Evolutionary conservation across 1,140 invertebrate species (phyloP).

Genomic region (Apis laboriosa): DNA sequence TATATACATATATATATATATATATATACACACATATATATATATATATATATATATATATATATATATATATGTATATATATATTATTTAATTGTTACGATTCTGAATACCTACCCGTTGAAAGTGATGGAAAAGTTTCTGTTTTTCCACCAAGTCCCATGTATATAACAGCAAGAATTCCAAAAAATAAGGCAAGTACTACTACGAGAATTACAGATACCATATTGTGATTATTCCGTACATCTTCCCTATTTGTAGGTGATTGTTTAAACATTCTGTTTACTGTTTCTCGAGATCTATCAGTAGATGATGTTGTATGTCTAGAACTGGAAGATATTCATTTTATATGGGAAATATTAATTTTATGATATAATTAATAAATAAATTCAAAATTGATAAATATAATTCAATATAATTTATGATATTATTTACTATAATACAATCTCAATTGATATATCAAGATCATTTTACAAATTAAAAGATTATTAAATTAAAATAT

Average conservation of each 20-base stretch:
- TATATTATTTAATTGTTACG: constrained; percentile 37
- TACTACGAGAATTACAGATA: constrained; percentile 84
- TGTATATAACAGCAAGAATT: constrained; percentile 84
- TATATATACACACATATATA: neutral
- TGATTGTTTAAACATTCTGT: constrained; percentile 71
- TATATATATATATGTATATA: neutral
- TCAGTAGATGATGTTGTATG: constrained; percentile 69
- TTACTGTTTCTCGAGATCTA: constrained; percentile 72
- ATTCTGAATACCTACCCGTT: constrained; percentile 77
- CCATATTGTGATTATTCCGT: constrained; percentile 82
- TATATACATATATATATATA: too few relatives aligned
- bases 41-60: too few relatives aligned
- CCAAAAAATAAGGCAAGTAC: constrained; percentile 85
- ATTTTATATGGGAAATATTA: constrained; percentile 10
- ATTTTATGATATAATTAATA: constrained; percentile 8
- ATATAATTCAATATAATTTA: constrained; percentile 15
- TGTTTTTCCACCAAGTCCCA: constrained; percentile 81
- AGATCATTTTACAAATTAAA: neutral
- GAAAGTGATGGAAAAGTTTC: constrained; percentile 74
- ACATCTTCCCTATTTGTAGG: constrained; percentile 70
- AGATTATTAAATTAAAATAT: neutral
- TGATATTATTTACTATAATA: neutral
- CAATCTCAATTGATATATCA: neutral
- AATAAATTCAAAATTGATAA: neutral
- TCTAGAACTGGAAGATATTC: constrained; percentile 59